phyloP scores from a whole-genome alignment of 2,797 vertebrate species.

The Sebastolobus altivelis region DNA sequence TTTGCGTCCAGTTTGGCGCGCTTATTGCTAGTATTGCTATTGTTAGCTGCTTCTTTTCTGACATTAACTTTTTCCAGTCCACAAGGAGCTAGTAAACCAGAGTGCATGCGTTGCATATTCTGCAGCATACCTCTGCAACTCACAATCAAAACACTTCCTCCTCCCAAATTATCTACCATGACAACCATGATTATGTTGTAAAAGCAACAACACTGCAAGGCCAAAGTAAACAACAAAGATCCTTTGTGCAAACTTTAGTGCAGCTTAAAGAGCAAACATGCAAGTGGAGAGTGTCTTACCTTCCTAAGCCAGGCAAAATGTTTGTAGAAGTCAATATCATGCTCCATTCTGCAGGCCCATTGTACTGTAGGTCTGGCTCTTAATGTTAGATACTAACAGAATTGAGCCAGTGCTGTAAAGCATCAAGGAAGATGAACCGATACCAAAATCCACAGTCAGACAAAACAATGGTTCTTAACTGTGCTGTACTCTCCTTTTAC shows the following conservation, averaged over 20 bases:
- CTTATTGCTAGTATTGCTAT: background rate
- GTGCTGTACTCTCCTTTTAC: conserved; percentile 39
- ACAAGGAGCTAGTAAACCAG: background rate
- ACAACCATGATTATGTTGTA: conserved; percentile 44
- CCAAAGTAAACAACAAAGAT: conserved; percentile 27
- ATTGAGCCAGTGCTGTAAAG: conserved; percentile 53
- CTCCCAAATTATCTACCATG: conserved; percentile 33
- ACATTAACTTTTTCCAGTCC: background rate
- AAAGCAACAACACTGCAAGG: conserved; percentile 23
- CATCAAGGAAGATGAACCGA: conserved; percentile 39
- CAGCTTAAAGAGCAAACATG: conserved; percentile 49
- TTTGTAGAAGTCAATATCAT: conserved; percentile 97
- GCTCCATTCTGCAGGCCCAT: conserved; percentile 97
- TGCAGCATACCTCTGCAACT: conserved; percentile 27
- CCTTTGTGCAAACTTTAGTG: conserved; percentile 7
- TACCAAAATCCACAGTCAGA: conserved; percentile 44
- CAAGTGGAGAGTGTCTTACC: conserved; percentile 88
- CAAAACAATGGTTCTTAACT: conserved; percentile 50
- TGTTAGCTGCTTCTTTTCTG: background rate
- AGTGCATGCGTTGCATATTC: conserved; percentile 16
- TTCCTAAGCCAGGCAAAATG: conserved; percentile 97
- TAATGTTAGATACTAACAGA: conserved; percentile 71
- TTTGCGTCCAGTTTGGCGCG: background rate
- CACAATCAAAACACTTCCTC: conserved; percentile 47
- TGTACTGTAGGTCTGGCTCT: conserved; percentile 82